Base-by-base conservation (phyloP, 2,113 vertebrate species). In the Tichodroma muraria region DNA sequence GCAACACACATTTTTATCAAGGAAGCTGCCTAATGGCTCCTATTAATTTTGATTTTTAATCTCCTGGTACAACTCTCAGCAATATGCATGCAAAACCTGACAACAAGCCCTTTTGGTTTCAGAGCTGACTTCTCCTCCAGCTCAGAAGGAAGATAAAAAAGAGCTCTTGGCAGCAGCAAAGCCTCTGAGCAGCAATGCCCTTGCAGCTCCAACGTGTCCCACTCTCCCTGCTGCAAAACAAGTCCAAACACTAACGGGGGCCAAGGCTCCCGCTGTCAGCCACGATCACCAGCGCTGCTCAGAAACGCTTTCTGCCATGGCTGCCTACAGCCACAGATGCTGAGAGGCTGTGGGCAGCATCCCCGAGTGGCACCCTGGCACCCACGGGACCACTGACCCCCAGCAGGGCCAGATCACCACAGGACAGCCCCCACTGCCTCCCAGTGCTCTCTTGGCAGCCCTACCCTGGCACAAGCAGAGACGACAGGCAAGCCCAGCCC, bases 141-240 rank as follows among this genome's bases (percentile, higher is more conserved):
- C 78, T 92, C 88, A 53, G 61, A 69, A 49, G 47, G 85, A 90
- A 82, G 65, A 27, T 21, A 45, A 72, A 73, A 73, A 54, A 35
- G 76, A 87, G 38, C 80, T 60, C 79, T 53, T 1, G 1, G 91
- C 89, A 65, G 84, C 69, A 85, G 73, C 47, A n/a, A 42, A 92
- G 93, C 40, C 72, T 61, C 84, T 40, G 81, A 89, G 79, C 66
- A 31, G 95, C 92, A 91, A 33, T 85, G 85, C 78, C 89, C 95
- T 82, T 38, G 37, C 89, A 90, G 89, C 64, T 90, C 89, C 76
- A 57, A 15, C 63, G 8, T 72, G 89, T 93, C 89, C 89, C 89
- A 28, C 23, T 71, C 49, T 85, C 65, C 49, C 81, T 85, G 37
- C 81, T 76, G 73, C 50, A 82, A 57, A 89, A 79, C 66, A 82